Percentiles rank a stretch among this genome's conserved stretches.
Evolutionary conservation across 2,888 invertebrate genomes (phyloP).

Genomic region (Eilema sororculum): DNA sequence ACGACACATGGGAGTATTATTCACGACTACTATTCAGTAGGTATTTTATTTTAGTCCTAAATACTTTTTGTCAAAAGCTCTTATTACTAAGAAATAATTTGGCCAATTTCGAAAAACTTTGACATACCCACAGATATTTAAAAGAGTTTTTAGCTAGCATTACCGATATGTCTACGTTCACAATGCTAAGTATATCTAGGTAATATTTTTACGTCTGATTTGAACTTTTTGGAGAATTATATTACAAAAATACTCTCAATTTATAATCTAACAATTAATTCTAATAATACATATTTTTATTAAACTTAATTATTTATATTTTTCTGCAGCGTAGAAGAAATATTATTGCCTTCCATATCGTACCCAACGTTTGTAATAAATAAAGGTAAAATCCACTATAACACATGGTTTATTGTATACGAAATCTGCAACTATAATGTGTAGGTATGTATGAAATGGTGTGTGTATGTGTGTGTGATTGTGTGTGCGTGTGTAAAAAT

Average conservation of each 20-base stretch:
- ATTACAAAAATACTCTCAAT: slow-evolving; percentile 31
- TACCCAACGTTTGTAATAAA: not conserved
- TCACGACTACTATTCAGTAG: not conserved
- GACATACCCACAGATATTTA: not conserved
- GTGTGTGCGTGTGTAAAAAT: not conserved
- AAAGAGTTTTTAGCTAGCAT: not conserved
- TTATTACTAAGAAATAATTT: not conserved
- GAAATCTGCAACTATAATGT: not conserved
- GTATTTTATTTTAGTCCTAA: not conserved
- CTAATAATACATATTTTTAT: slow-evolving; percentile 10
- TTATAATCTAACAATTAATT: not conserved
- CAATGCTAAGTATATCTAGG: not conserved
- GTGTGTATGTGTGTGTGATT: not conserved
- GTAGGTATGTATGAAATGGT: not conserved
- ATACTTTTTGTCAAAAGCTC: not conserved
- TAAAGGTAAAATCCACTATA: too few species aligned
- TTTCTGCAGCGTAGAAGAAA: not conserved
- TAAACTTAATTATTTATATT: slow-evolving; percentile 1
- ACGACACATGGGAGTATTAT: not conserved
- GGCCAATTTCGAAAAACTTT: not conserved
- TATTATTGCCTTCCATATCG: not conserved
- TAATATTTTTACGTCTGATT: slow-evolving; percentile 31
- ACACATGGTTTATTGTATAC: too few species aligned
- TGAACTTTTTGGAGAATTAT: slow-evolving; percentile 43
- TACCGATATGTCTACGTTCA: not conserved